Evolutionary conservation across 2,113 vertebrate genomes (phyloP).

Genomic region (Erythrocebus patas): DNA sequence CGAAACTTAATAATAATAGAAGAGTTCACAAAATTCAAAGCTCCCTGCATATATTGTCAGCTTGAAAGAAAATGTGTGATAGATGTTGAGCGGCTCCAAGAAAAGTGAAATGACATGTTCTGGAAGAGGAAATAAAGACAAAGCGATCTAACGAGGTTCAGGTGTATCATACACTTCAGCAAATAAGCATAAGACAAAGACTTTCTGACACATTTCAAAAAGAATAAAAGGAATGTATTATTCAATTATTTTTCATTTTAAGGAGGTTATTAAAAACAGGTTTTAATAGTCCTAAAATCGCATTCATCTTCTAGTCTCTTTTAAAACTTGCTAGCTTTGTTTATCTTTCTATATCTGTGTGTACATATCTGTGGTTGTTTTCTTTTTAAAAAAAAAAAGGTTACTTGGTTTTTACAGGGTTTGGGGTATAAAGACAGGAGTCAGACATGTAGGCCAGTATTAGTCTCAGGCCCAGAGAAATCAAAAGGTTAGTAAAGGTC

Average conservation of each 20-base stretch:
- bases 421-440: neutral
- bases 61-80: constrained; percentile 34
- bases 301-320: neutral
- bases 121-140: neutral
- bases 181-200: neutral
- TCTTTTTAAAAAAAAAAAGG: neutral
- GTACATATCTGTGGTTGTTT: neutral
- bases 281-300: neutral
- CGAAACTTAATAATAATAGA: constrained; percentile 59
- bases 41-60: constrained; percentile 59
- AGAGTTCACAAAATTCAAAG: constrained; percentile 67
- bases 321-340: neutral
- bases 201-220: neutral
- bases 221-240: neutral
- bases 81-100: neutral
- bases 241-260: neutral
- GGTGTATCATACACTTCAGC: neutral
- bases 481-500: constrained; percentile 27
- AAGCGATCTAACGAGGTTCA: neutral
- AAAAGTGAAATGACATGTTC: constrained; percentile 1
- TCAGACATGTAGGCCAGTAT: neutral
- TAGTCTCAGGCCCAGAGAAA: neutral
- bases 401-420: neutral
- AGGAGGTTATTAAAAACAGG: neutral
- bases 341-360: neutral